Base-by-base conservation (phyloP, 2,113 vertebrate species). In the Mungos mungo region DNA sequence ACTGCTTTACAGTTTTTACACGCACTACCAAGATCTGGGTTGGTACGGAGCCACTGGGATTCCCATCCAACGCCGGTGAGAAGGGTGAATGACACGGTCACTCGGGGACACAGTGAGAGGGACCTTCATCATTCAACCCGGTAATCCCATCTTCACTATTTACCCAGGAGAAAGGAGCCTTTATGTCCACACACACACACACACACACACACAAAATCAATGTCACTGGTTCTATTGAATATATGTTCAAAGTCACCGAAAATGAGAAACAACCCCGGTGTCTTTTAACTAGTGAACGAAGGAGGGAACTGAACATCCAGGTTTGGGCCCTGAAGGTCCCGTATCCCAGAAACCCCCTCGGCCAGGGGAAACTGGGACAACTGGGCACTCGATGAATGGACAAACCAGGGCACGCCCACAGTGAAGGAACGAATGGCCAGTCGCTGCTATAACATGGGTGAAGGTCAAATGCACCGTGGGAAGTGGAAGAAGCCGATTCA, bases 381-480 rank as follows among this genome's bases (percentile, higher is more conserved):
- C 0, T 18, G 35, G 33, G 47, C 52, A 11, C 45, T 19, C 19
- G 27, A 0, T 11, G 25, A 57, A 31, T 23, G 29, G 7, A 31
- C 1, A 50, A 29, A 27, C 31, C 2, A 47, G 71, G 2, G 14
- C 25, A 18, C 19, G 12, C 29, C 19, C 0, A 0, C 8, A 4
- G 10, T 2, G 14, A 35, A 76, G 50, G 60, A 21, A 5, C 3
- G 2, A 9, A 8, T 3, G 0, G 15, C 65, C 25, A 63, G 3
- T 1, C 41, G 7, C 23, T 7, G 4, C 31, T 41, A 27, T 12
- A 16, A 57, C 9, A 3, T 0, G 10, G 68, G 33, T 0, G 35
- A 35, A 10, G n/a, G 38, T 29, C 47, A 8, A 33, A 7, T 0
- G 14, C 47, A 3, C 0, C 1, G 5, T 13, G 18, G 1, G 3